Percentiles rank a stretch among this genome's conserved stretches.
Evolutionary conservation across 1,140 invertebrate genomes (phyloP).

Genomic region (Leucophenga varia): DNA sequence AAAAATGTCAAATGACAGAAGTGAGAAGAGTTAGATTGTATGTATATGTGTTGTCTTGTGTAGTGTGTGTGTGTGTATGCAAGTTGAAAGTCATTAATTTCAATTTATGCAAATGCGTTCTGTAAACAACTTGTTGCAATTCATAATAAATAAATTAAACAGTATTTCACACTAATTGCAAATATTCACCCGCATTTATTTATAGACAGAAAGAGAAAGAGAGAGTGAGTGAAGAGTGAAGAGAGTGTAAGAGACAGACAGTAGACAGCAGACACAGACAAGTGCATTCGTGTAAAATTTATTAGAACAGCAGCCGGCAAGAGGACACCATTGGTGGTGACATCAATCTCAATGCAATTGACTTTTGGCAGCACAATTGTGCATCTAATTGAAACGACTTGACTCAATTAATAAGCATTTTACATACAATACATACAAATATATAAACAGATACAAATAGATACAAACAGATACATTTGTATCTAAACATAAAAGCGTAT

Average conservation of each 20-base stretch:
- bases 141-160: constrained; percentile 55
- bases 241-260: too few species aligned
- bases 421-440: constrained; percentile 4
- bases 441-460: neutral
- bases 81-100: constrained; percentile 47
- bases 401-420: constrained; percentile 46
- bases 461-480: neutral
- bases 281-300: neutral
- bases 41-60: too few species aligned
- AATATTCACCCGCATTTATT: too few species aligned
- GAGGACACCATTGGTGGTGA: constrained; percentile 24
- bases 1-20: too few species aligned
- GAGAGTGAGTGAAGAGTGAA: too few species aligned
- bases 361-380: constrained; percentile 54
- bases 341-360: constrained; percentile 55
- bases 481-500: constrained; percentile 1
- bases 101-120: constrained; percentile 54
- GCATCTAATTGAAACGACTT: constrained; percentile 51
- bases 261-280: constrained; percentile 4
- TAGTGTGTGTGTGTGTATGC: neutral
- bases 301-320: constrained; percentile 12
- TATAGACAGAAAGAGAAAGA: too few species aligned
- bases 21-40: too few species aligned
- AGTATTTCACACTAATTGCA: constrained; percentile 54
- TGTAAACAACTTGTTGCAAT: constrained; percentile 54